Evolutionary conservation across 2,888 invertebrate species (phyloP).

Genomic region (Xanthia togata): DNA sequence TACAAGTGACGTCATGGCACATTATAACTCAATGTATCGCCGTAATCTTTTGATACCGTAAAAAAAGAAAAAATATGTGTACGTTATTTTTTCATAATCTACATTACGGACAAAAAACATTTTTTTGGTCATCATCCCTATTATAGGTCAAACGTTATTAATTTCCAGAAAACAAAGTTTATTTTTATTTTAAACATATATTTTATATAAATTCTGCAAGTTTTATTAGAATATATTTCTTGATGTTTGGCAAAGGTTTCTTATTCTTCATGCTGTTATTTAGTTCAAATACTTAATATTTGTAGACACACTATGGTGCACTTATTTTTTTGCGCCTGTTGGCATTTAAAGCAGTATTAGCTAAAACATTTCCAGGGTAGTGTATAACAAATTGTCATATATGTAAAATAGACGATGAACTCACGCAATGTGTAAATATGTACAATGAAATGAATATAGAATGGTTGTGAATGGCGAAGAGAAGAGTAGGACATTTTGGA

Average conservation of each 20-base stretch:
- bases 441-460: conserved; percentile 52
- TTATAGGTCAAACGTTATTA: conserved; percentile 26
- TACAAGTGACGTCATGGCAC: too few species aligned
- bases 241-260: conserved; percentile 28
- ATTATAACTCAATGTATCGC: too few species aligned
- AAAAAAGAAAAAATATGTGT: too few species aligned
- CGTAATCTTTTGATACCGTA: too few species aligned
- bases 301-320: conserved; percentile 37
- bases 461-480: conserved; percentile 66
- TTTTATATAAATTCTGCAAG: conserved; percentile 11
- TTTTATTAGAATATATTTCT: conserved; percentile 20
- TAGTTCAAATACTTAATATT: conserved; percentile 30
- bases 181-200: conserved; percentile 37
- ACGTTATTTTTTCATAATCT: too few species aligned
- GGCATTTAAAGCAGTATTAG: conserved; percentile 69
- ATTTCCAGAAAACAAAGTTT: conserved; percentile 34
- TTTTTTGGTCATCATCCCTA: too few species aligned
- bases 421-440: conserved; percentile 45
- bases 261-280: conserved; percentile 19
- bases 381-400: conserved; percentile 33
- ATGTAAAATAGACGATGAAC: conserved; percentile 16
- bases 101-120: too few species aligned
- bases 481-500: conserved; percentile 38
- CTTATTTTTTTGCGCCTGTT: conserved; percentile 32
- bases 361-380: conserved; percentile 59